Base-by-base conservation (phyloP, 2,797 vertebrate species). In the Alfaro cultratus region DNA sequence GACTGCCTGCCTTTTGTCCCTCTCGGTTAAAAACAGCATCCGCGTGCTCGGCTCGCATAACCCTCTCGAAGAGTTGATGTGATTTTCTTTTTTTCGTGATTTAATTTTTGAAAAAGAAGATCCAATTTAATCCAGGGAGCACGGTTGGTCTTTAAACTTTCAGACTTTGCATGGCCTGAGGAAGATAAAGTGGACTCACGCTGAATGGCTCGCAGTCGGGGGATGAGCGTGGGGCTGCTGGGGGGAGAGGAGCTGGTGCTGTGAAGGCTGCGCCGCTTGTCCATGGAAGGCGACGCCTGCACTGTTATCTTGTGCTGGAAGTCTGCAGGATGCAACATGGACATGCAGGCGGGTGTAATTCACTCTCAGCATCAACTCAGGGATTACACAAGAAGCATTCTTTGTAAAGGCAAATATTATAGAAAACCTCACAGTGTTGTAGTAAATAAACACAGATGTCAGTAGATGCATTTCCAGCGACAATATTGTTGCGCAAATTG, bases 271-370 rank as follows among this genome's bases (percentile, higher is more conserved):
- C 97, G 95, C 86, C 97, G 96, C 93, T 97, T 98, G 92, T 99
- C 98, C 96, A 98, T 93, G 81, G 96, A 97, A 4, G 97, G 98
- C 0, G 98, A 99, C 7, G 98, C 98, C 93, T 99, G 98, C 75
- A 99, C 98, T 0, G 98, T 99, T 92, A 99, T 99, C 93, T 99
- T 99, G 85, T 99, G 98, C 89, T 99, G 98, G 87, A 99, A 99
- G 94, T 99, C 98, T 99, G 81, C 12, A 73, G 80, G 29, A 84
- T 11, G 76, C 1, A 68, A 51, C 18, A 75, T 18, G 3, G 29
- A 76, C 21, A 79, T 41, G 34, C 5, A 0, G 4, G 75, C 5
- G 72, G 39, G 10, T 9, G 49, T 1, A 70, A 41, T 43, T 53
- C 1, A n/a, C 73, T 71, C 9, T 15, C 29, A 73, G 49, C 1